Evolutionary conservation across 2,113 vertebrate species (phyloP).

Genomic region (Datnioides undecimradiatus): DNA sequence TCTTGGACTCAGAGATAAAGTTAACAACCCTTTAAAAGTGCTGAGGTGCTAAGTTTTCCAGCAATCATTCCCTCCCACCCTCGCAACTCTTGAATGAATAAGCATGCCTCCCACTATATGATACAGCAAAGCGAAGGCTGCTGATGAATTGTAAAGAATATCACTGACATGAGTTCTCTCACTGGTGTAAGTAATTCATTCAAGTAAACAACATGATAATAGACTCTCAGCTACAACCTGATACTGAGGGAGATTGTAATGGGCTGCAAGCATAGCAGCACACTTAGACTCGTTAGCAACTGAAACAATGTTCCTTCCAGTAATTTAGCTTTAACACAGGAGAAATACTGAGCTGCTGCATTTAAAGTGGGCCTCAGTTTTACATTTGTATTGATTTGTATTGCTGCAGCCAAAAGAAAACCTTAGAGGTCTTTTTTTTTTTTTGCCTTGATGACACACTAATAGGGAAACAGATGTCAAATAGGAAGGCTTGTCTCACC

Average conservation of each 20-base stretch:
- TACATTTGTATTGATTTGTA: constrained; percentile 39
- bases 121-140: constrained; percentile 24
- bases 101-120: neutral
- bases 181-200: constrained; percentile 15
- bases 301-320: constrained; percentile 18
- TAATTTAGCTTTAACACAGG: constrained; percentile 9
- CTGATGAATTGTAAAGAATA: constrained; percentile 42
- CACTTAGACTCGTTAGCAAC: neutral
- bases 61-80: neutral
- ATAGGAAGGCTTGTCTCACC: neutral
- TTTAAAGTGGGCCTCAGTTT: constrained; percentile 28
- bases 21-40: constrained; percentile 49
- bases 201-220: constrained; percentile 23
- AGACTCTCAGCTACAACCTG: neutral
- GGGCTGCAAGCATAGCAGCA: neutral
- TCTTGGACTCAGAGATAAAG: constrained; percentile 42
- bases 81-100: constrained; percentile 35
- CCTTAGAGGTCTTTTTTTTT: neutral
- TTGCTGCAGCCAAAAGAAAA: constrained; percentile 18
- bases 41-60: constrained; percentile 36
- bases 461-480: neutral
- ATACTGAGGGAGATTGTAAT: constrained; percentile 18
- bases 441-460: constrained; percentile 5
- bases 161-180: constrained; percentile 4
- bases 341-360: constrained; percentile 17